Conservation (phyloP, 2,797 vertebrate species). For the Mus spretus region DNA sequence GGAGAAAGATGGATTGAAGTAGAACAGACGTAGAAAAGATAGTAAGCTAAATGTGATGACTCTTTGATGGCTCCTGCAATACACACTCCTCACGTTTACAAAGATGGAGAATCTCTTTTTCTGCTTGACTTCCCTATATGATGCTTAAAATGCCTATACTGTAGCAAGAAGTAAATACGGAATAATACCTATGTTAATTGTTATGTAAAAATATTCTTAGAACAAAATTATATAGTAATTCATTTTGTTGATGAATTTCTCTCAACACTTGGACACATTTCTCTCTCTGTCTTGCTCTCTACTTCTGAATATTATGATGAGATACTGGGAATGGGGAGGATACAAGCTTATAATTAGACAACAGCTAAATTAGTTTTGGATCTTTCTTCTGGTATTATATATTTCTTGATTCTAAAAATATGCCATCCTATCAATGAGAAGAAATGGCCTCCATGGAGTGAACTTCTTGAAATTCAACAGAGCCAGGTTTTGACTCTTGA, state of each 20-base stretch:
- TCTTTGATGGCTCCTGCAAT: not conserved
- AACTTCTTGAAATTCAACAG: not conserved
- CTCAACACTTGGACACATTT: not conserved
- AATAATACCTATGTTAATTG: not conserved
- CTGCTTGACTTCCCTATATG: not conserved
- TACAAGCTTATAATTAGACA: not conserved
- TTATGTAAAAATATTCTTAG: slow-evolving; percentile 5
- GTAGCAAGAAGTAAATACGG: not conserved
- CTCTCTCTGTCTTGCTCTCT: not conserved
- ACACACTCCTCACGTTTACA: not conserved
- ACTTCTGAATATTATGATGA: not conserved
- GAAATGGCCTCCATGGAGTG: not conserved
- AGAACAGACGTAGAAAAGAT: not conserved
- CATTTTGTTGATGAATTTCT: not conserved
- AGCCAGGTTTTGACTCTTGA: not conserved
- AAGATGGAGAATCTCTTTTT: slow-evolving; percentile 1
- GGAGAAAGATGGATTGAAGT: not conserved
- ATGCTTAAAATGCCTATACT: not conserved
- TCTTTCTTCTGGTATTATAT: slow-evolving; percentile 19
- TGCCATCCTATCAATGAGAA: not conserved
- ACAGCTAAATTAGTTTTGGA: not conserved
- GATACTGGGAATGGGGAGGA: not conserved
- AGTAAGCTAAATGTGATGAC: not conserved
- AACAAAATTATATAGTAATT: not conserved
- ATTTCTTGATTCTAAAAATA: slow-evolving; percentile 10